Evolutionary conservation across 2,888 invertebrate species (phyloP), one percentile per base, ranked within the genome.

Genomic region (Erebia palarica): DNA sequence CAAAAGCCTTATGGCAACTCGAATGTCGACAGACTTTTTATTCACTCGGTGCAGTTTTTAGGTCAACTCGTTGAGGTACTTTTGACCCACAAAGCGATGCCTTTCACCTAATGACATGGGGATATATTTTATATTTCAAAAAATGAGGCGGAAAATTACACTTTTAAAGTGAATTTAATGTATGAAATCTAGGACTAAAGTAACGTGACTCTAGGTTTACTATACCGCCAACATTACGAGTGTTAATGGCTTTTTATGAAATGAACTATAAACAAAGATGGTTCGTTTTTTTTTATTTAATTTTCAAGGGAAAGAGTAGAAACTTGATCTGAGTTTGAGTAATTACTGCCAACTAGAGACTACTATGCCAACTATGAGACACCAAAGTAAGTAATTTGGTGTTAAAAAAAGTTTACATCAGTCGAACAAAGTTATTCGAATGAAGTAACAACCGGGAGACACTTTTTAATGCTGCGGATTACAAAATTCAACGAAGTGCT

Each of bases 1-100:
- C 65, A 72, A 65, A 70, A 74, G 74, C 69, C 64, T 70, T 70
- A 65, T 65, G 65, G 65, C 65, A 65, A 70, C 72, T 68, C 72
- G 65, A 69, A 72, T 69, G 72, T 72, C 72, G 70, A 70, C 70
- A 65, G 72, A 70, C 61, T 71, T 64, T 69, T 69, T 68, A 74
- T 72, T 72, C 72, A 72, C 64, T 59, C 59, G 36, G 65, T 65
- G 57, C 60, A 76, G 73, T 74, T 76, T 76, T 75, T 72, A 76
- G 76, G 76, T 76, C 76, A 76, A 75, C 73, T 65, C 73, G 70
- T 74, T 72, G 71, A 72, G 73, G 72, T 71, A 73, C 75, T 75
- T 73, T 76, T 76, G 76, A 76, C 76, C 76, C 72, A 76, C 70
- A 75, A 76, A 76, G 72, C 66, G 72, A 76, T 73, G 71, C 73